Conservation (phyloP, 1,140 invertebrate genomes). For the Drosophila ohnishii region DNA sequence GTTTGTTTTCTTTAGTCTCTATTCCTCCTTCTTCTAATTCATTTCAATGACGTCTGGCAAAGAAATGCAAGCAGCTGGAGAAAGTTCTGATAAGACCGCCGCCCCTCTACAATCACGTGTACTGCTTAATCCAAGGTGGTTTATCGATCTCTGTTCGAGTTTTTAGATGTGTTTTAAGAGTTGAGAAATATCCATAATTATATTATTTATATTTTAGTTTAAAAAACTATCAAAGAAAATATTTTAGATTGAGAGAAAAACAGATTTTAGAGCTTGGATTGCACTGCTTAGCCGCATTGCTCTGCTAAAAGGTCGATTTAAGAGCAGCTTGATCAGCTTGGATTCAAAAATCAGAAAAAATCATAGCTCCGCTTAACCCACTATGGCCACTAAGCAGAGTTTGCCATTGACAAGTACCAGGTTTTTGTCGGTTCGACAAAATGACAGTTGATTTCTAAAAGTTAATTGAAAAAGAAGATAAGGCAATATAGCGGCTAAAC, state of each 20-base stretch:
- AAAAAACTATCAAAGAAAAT: not conserved
- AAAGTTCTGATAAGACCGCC: slow-evolving; percentile 33
- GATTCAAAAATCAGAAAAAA: slow-evolving; percentile 11
- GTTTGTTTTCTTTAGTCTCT: slow-evolving; percentile 17
- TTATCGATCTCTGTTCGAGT: not conserved
- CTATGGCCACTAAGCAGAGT: no score
- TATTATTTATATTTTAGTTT: not conserved
- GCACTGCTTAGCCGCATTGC: slow-evolving; percentile 2
- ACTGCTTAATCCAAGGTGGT: not conserved
- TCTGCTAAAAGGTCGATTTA: slow-evolving; percentile 43
- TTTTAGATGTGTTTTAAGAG: not conserved
- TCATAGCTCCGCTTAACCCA: slow-evolving; percentile 34
- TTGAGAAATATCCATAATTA: not conserved
- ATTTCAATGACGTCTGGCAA: slow-evolving; percentile 74
- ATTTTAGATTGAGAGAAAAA: not conserved
- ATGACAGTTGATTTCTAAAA: no score
- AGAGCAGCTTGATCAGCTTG: slow-evolving; percentile 26
- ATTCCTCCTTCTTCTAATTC: slow-evolving; percentile 59
- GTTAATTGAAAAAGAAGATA: no score
- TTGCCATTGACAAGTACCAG: no score
- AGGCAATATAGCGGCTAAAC: no score
- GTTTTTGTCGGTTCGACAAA: no score
- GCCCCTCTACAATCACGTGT: slow-evolving; percentile 6
- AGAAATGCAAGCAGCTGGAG: slow-evolving; percentile 50
- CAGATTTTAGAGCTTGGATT: not conserved